Conservation (phyloP, 2,888 invertebrate genomes). For the Chrysomela aeneicollis region DNA sequence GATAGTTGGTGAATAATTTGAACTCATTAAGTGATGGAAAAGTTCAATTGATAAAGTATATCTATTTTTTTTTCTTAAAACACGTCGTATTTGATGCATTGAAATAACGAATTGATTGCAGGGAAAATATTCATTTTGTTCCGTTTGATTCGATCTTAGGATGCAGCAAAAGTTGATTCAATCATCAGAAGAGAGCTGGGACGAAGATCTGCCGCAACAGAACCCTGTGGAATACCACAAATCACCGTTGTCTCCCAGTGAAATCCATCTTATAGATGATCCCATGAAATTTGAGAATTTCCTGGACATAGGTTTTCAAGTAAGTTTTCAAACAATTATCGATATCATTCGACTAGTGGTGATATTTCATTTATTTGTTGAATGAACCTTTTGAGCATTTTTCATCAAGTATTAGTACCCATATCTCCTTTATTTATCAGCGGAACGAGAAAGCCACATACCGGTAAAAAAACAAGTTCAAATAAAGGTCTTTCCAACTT, state of each 20-base stretch:
- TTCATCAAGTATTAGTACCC: too few relatives aligned
- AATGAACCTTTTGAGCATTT: too few relatives aligned
- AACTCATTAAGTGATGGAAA: too few relatives aligned
- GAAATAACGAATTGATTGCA: background rate
- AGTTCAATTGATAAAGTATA: too few relatives aligned
- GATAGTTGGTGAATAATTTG: too few relatives aligned
- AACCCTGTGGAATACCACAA: conserved; percentile 64
- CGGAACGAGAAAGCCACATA: too few relatives aligned
- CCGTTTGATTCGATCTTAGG: conserved; percentile 19
- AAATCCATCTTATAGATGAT: conserved; percentile 70
- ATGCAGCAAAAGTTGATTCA: conserved; percentile 30
- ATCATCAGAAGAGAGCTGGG: conserved; percentile 58
- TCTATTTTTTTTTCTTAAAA: too few relatives aligned
- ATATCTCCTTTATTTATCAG: too few relatives aligned
- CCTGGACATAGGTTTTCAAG: conserved; percentile 63
- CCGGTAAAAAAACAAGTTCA: too few relatives aligned
- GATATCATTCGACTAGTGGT: too few relatives aligned
- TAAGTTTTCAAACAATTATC: conserved; percentile 33
- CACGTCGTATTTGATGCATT: background rate
- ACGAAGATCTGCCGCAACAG: conserved; percentile 54
- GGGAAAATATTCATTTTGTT: background rate
- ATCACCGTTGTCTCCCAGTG: conserved; percentile 63
- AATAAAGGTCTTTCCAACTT: too few relatives aligned
- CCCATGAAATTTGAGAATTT: conserved; percentile 68
- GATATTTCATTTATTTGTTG: too few relatives aligned